phyloP scores from a whole-genome alignment of 2,888 invertebrate genomes.

The Acleris holmiana region DNA sequence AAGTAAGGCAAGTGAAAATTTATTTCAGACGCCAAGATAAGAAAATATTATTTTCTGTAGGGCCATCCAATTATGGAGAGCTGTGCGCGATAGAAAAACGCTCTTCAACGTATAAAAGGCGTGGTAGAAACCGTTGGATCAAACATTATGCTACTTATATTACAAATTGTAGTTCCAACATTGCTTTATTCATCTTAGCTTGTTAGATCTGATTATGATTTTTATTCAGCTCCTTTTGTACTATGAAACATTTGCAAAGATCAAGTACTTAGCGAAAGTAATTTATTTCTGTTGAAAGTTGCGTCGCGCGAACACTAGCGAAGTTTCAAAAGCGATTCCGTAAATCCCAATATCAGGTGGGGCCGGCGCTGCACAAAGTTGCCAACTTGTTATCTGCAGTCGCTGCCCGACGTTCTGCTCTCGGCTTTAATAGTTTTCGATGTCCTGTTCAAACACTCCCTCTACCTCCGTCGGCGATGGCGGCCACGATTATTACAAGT shows the following conservation, averaged over 20 bases:
- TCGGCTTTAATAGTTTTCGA: constrained; percentile 51
- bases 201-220: background rate
- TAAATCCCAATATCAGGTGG: constrained; percentile 43
- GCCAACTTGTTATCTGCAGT: constrained; percentile 48
- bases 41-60: constrained; percentile 47
- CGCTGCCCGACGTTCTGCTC: constrained; percentile 42
- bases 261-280: background rate
- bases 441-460: constrained; percentile 43
- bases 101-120: constrained; percentile 44
- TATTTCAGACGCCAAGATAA: constrained; percentile 26
- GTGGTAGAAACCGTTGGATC: constrained; percentile 11
- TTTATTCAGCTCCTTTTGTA: background rate
- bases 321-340: constrained; percentile 31
- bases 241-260: background rate
- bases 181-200: no score
- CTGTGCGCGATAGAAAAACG: constrained; percentile 41
- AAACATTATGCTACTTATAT: constrained; percentile 1
- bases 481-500: constrained; percentile 38
- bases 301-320: constrained; percentile 3
- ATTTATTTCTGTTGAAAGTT: constrained; percentile 9
- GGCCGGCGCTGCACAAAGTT: constrained; percentile 41
- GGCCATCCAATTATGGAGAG: constrained; percentile 52
- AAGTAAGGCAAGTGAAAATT: constrained; percentile 25
- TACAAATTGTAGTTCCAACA: background rate
- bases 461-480: constrained; percentile 32